Conservation (phyloP, 2,113 vertebrate species). For the Grammomys surdaster region DNA sequence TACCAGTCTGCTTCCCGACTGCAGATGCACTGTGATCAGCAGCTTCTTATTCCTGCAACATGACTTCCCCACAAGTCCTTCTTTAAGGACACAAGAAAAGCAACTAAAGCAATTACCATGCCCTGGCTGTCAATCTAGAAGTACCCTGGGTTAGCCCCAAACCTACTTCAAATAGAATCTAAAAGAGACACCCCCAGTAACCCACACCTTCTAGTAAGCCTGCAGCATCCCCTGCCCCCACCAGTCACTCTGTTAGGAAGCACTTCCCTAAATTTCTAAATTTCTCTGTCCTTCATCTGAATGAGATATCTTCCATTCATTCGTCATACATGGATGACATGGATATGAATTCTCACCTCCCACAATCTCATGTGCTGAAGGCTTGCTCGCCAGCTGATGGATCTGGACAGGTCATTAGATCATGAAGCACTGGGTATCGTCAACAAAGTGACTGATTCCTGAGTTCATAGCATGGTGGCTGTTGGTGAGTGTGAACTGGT, state of each 20-base stretch:
- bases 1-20: neutral
- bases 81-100: too few species aligned
- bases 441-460: neutral
- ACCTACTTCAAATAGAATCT: neutral
- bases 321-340: fast-evolving
- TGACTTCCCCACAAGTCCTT: neutral
- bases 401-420: neutral
- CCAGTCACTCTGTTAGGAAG: fast-evolving
- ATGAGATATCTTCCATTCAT: fast-evolving
- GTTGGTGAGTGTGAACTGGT: neutral
- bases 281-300: too few species aligned
- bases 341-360: neutral
- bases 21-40: fast-evolving
- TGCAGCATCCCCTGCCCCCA: too few species aligned
- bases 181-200: neutral
- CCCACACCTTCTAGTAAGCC: neutral
- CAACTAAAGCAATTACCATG: fast-evolving
- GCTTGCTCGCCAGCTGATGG: neutral
- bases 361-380: neutral
- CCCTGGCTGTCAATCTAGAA: fast-evolving
- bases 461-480: neutral
- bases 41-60: fast-evolving
- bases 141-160: fast-evolving
- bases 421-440: neutral
- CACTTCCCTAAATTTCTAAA: neutral